These are phyloP conservation scores for Himantopus leucocephalus DNA, from an alignment of 2,113 vertebrate species.

Conservation along the genomic window DNA sequence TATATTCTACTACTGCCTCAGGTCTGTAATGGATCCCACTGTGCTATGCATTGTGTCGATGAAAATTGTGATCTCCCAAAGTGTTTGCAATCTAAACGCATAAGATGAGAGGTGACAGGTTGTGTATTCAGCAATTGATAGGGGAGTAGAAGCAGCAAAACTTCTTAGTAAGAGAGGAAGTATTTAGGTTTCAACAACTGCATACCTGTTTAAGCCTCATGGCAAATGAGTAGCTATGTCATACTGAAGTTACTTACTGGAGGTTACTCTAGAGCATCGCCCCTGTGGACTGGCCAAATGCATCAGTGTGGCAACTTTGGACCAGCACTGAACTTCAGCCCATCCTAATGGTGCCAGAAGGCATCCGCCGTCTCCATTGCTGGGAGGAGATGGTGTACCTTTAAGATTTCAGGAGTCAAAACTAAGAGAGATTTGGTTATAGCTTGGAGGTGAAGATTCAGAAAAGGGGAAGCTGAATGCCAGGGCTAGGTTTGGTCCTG, in stretches of 20 bases:
- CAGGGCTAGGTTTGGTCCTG: not conserved
- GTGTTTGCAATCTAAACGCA: not conserved
- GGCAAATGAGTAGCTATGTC: not conserved
- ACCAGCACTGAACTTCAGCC: not conserved
- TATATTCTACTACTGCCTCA: not conserved
- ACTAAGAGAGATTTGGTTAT: not conserved
- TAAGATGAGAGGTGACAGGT: not conserved
- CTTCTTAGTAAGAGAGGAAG: not conserved
- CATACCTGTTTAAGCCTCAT: not conserved
- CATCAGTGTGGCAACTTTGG: not conserved
- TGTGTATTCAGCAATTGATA: not conserved
- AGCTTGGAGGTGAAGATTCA: not conserved
- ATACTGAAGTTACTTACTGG: not conserved
- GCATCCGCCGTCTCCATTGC: not conserved
- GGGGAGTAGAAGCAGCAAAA: not conserved
- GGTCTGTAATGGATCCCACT: not conserved
- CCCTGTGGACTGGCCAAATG: not conserved
- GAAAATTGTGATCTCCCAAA: not conserved
- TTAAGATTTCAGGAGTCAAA: not conserved
- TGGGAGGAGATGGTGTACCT: not conserved
- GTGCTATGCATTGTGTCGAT: not conserved
- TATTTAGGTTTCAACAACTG: not conserved
- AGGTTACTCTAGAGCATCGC: not conserved
- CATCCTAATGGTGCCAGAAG: not conserved
- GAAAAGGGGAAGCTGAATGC: not conserved